A percentile compares a stretch with the other conserved stretches of the same genome.
These are phyloP conservation scores for Agrypnus murinus DNA, from an alignment of 2,888 invertebrate genomes.

Conservation along the genomic window DNA sequence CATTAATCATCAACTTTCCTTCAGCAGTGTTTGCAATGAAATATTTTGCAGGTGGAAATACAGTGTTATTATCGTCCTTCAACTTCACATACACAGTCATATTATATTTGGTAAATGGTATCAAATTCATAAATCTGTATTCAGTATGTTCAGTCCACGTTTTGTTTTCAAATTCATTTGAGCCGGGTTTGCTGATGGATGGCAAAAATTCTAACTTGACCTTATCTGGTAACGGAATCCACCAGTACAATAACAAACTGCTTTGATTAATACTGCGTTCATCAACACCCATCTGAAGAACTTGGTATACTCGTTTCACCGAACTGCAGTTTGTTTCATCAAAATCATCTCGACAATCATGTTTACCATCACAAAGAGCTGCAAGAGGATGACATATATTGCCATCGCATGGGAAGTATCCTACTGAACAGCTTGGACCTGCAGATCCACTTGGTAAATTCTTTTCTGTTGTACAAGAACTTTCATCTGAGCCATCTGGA, in stretches of 20 bases:
- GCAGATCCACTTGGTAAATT: constrained; percentile 67
- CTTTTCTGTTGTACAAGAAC: constrained; percentile 62
- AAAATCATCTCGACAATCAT: constrained; percentile 83
- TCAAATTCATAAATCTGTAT: constrained; percentile 77
- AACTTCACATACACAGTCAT: constrained; percentile 84
- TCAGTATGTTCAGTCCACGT: constrained; percentile 78
- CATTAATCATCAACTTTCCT: constrained; percentile 68
- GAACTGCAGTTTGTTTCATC: constrained; percentile 81
- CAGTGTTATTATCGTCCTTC: constrained; percentile 72
- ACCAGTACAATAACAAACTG: constrained; percentile 80
- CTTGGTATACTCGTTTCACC: constrained; percentile 70
- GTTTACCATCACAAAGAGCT: constrained; percentile 79
- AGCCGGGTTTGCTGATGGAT: constrained; percentile 74
- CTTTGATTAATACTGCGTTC: constrained; percentile 77
- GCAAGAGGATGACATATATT: constrained; percentile 76
- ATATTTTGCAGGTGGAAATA: constrained; percentile 79
- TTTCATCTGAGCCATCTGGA: constrained; percentile 75
- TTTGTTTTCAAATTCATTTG: constrained; percentile 76
- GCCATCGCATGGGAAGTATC: constrained; percentile 77
- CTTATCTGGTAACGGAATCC: constrained; percentile 70
- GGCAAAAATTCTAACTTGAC: constrained; percentile 79
- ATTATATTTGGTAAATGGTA: constrained; percentile 85
- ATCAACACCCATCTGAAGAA: constrained; percentile 78
- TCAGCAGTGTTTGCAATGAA: constrained; percentile 79
- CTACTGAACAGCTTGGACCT: constrained; percentile 71